A percentile compares a stretch with the other conserved stretches of the same genome.
Conservation (phyloP, 2,797 vertebrate species). For the Hippopotamyrus pictus region DNA sequence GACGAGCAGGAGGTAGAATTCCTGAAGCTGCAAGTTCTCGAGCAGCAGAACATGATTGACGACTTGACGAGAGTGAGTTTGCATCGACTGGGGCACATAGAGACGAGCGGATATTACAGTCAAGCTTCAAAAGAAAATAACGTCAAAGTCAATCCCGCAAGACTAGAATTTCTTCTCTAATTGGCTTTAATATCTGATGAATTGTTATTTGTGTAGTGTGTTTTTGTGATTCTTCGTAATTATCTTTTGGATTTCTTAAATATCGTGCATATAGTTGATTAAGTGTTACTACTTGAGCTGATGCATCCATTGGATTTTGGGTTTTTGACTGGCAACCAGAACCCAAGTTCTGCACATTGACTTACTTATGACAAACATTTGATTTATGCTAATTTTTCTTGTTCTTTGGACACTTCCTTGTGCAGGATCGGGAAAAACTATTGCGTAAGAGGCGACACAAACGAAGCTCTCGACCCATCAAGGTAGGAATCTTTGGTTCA, state of each 20-base stretch:
- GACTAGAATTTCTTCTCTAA: not conserved
- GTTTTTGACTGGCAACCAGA: not conserved
- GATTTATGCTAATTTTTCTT: not conserved
- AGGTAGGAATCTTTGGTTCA: slow-evolving; percentile 62
- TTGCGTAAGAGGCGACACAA: slow-evolving; percentile 91
- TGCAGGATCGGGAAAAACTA: slow-evolving; percentile 90
- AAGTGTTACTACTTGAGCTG: not conserved
- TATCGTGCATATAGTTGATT: not conserved
- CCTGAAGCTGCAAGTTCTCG: slow-evolving; percentile 94
- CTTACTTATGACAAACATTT: not conserved
- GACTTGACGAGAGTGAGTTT: slow-evolving; percentile 89
- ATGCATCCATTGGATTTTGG: not conserved
- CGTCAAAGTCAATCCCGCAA: not conserved
- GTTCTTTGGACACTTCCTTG: not conserved
- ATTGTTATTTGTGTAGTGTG: not conserved
- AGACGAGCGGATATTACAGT: not conserved
- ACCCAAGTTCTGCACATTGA: not conserved
- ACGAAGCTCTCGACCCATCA: slow-evolving; percentile 91
- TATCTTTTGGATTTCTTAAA: not conserved
- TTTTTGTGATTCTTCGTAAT: not conserved
- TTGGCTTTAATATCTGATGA: not conserved
- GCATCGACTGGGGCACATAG: not conserved
- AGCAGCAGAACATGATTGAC: slow-evolving; percentile 96
- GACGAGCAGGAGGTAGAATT: slow-evolving; percentile 97
- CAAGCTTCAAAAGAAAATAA: not conserved